phyloP scores from a whole-genome alignment of 2,888 invertebrate genomes.

The Dicycla oo region DNA sequence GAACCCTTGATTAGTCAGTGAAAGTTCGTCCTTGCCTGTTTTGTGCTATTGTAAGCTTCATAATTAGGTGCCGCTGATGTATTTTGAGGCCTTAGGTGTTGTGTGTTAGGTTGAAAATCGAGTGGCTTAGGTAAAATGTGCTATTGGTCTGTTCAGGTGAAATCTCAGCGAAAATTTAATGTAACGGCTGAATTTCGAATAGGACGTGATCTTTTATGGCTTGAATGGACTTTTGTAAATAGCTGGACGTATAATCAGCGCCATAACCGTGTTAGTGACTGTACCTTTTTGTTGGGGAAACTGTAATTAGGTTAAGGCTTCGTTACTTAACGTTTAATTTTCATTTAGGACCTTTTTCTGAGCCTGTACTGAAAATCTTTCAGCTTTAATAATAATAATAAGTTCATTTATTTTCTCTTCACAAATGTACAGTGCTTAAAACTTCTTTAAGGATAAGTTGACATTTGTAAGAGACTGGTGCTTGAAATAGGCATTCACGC shows the following conservation, averaged over 20 bases:
- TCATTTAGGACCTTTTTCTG: conserved; percentile 22
- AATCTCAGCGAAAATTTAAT: conserved; percentile 73
- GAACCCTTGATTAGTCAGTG: conserved; percentile 77
- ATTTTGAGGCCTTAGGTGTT: conserved; percentile 34
- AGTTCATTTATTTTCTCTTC: too few species aligned
- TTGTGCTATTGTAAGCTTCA: conserved; percentile 74
- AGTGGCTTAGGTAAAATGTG: conserved; percentile 37
- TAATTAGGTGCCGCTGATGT: conserved; percentile 57
- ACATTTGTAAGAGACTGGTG: too few species aligned
- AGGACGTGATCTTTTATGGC: conserved; percentile 55
- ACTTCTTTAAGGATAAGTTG: too few species aligned
- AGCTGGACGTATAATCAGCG: conserved; percentile 48
- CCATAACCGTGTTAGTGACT: conserved; percentile 38
- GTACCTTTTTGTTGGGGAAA: conserved; percentile 36
- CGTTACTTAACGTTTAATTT: conserved; percentile 22
- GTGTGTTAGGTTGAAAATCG: conserved; percentile 43
- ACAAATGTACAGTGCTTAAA: too few species aligned
- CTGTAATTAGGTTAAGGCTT: conserved; percentile 42
- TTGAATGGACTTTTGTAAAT: conserved; percentile 61
- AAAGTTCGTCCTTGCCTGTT: conserved; percentile 74
- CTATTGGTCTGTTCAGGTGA: conserved; percentile 55
- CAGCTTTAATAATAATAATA: too few species aligned
- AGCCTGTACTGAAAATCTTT: background rate
- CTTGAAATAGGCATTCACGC: too few species aligned
- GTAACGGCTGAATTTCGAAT: conserved; percentile 62